Evolutionary conservation across 2,888 invertebrate species (phyloP).

Genomic region (Parasteatoda lunata): DNA sequence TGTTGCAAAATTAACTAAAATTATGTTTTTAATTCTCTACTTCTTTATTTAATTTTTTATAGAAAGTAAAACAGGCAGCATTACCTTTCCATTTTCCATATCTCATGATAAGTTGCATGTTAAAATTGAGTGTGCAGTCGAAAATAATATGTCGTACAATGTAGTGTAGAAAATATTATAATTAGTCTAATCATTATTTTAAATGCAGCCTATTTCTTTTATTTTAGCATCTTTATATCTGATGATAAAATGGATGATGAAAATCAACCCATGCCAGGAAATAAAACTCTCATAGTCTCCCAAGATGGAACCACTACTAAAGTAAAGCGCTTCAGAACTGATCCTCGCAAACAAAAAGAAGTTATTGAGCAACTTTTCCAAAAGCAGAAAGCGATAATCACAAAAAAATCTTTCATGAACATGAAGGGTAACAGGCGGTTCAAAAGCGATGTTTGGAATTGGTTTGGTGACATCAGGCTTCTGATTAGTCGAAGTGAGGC

Average conservation of each 20-base stretch:
- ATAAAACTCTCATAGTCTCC: background rate
- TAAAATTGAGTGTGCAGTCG: too few relatives aligned
- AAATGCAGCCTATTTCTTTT: background rate
- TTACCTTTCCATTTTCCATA: too few relatives aligned
- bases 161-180: too few relatives aligned
- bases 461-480: constrained; percentile 63
- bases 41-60: too few relatives aligned
- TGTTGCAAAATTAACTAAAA: too few relatives aligned
- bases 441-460: constrained; percentile 66
- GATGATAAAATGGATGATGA: constrained; percentile 60
- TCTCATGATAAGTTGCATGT: too few relatives aligned
- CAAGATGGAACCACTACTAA: background rate
- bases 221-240: constrained; percentile 48
- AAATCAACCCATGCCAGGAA: background rate
- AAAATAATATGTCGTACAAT: too few relatives aligned
- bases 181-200: too few relatives aligned
- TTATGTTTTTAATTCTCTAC: too few relatives aligned
- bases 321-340: constrained; percentile 48
- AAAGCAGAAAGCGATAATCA: constrained; percentile 59
- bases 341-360: constrained; percentile 60
- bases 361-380: constrained; percentile 62
- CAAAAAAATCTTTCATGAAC: constrained; percentile 60
- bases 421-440: constrained; percentile 61
- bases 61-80: too few relatives aligned
- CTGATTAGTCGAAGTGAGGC: constrained; percentile 64